Conservation (phyloP, 2,888 invertebrate genomes). For the Tetragnatha montana region DNA sequence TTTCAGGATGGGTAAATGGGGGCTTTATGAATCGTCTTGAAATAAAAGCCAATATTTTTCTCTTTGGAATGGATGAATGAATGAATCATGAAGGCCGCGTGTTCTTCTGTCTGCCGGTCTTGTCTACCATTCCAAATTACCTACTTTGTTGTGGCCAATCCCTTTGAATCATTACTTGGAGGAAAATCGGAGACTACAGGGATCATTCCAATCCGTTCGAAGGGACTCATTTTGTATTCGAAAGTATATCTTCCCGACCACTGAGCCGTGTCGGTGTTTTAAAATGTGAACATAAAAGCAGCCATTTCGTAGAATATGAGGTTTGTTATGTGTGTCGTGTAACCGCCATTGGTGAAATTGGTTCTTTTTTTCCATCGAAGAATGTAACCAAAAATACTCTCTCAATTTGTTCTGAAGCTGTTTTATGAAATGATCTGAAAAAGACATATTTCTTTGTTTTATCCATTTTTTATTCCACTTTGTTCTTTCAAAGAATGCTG, state of each 20-base stretch:
- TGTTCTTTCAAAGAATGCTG: too few relatives aligned
- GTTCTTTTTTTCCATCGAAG: background rate
- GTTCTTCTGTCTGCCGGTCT: constrained; percentile 4
- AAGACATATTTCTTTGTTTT: too few relatives aligned
- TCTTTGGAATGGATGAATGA: constrained; percentile 30
- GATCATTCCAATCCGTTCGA: background rate
- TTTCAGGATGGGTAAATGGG: constrained; percentile 18
- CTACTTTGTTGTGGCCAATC: constrained; percentile 1
- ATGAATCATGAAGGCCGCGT: constrained; percentile 47
- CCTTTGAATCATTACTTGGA: constrained; percentile 17
- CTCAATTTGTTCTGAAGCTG: background rate
- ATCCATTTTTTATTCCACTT: too few relatives aligned
- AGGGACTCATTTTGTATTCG: background rate
- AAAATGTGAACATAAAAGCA: background rate
- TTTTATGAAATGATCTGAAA: background rate
- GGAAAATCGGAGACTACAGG: background rate
- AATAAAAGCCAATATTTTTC: constrained; percentile 42
- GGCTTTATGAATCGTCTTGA: constrained; percentile 35
- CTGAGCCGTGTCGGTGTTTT: background rate
- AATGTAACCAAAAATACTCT: background rate
- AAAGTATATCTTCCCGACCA: background rate
- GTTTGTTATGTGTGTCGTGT: background rate
- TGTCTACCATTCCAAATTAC: constrained; percentile 17
- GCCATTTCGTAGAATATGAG: background rate
- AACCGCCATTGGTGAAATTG: background rate